Base-by-base conservation (phyloP, 1,140 invertebrate genomes). In the Aphis gossypii region DNA sequence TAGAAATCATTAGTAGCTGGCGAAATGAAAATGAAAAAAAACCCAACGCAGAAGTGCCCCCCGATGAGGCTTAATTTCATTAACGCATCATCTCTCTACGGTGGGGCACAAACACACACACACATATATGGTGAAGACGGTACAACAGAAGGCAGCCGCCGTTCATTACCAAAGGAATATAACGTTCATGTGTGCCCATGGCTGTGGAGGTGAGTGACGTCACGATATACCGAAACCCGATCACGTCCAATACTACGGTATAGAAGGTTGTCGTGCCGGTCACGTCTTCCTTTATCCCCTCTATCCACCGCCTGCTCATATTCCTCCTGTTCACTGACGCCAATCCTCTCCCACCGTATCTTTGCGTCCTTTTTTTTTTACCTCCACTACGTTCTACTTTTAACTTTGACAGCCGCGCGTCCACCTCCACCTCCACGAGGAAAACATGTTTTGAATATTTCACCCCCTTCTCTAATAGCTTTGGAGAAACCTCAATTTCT, bases 381-480 rank as follows among this genome's bases (percentile, higher is more conserved):
- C 90, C 90, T 89, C 87, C n/a, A 83, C 91, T 83, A 83, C 91
- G 68, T 54, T 92, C 76, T 86, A 93, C 92, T 93, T 93, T 93
- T 93, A 93, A 93, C 92, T 93, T 93, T 93, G 92, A 93, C 92
- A 93, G 92, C 51, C 92, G 5, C 46, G 20, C 46, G 76, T 44
- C 35, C 82, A 35, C 25, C 82, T 23, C 44, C 76, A 30, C 51
- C 60, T 7, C 82, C 46, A 18, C 48, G 92, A 30, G 5, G 38
- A 83, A 76, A 84, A 93, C 92, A 93, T 86, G 92, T 93, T 93
- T 93, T 93, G 92, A 93, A 93, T 93, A 93, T 93, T 93, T 84
- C 92, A 93, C 92, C 92, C 91, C 48, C 91, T 51, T 30, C 44
- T 38, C 44, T 51, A 88, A 92, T 83, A 92, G 91, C 76, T 92